Evolutionary conservation across 2,113 vertebrate genomes (phyloP), one percentile per base, ranked within the genome.

Genomic region (Todiramphus chloris): DNA sequence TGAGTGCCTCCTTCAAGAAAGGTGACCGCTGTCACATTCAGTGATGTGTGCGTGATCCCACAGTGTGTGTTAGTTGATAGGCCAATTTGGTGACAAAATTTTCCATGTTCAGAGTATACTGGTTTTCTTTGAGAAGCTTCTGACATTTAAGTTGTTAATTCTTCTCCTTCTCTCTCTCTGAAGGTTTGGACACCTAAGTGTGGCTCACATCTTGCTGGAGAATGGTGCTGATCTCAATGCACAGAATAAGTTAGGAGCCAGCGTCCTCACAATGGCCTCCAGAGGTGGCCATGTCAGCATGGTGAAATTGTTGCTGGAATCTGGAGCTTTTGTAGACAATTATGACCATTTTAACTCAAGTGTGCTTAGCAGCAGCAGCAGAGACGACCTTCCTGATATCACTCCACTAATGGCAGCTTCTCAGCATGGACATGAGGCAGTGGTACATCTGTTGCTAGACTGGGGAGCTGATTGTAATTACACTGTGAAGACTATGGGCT

Each of bases 171-270:
- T 76, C 18, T 79, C 17, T 68, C 68, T 78, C 39, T 89, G 70
- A 69, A 99, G 99, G 93, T 99, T 99, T 91, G 99, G 99, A 68
- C 99, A 99, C 80, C 94, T 98, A 55, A 98, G 90, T 0, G 99
- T 99, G 58, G 98, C 99, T 35, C 98, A 98, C 94, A 98, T 99
- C 87, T 98, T 99, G 58, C 86, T 99, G 98, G 99, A 99, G 95
- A 99, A 99, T 1, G 99, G 99, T 9, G 99, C 99, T 3, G 99
- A 99, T 85, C 98, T 99, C 30, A 99, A 99, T 4, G 99, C 99
- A 7, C 98, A 99, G 83, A 99, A 99, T 97, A 97, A 99, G 25
- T 97, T 99, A 19, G 99, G 99, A n/a, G 99, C 99, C 53, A 99
- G 98, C 6, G 98, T 99, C 78, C 98, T 99, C 39, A 98, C 98